A percentile compares a stretch with the other conserved stretches of the same genome.
These are phyloP conservation scores for Oegoconia quadripuncta DNA, from an alignment of 2,888 invertebrate species.

Conservation along the genomic window DNA sequence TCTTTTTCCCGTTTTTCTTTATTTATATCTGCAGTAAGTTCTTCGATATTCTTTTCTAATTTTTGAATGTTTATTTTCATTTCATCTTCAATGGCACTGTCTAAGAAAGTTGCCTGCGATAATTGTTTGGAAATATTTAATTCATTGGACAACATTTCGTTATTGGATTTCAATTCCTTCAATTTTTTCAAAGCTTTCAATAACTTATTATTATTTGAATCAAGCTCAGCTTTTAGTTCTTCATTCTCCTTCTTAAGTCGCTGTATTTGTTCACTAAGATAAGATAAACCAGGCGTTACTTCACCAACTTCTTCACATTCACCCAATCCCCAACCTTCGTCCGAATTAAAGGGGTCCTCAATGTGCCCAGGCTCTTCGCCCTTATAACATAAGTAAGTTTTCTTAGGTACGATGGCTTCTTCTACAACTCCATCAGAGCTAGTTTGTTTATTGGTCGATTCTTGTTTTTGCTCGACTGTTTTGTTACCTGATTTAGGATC, in stretches of 20 bases:
- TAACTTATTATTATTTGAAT: slow-evolving; percentile 83
- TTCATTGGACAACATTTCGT: slow-evolving; percentile 80
- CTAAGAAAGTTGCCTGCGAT: slow-evolving; percentile 81
- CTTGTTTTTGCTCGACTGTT: slow-evolving; percentile 36
- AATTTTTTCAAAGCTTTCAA: slow-evolving; percentile 90
- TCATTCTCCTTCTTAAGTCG: slow-evolving; percentile 79
- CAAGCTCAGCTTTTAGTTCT: slow-evolving; percentile 80
- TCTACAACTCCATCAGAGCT: slow-evolving; percentile 37
- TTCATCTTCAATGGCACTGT: slow-evolving; percentile 89
- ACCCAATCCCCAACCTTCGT: slow-evolving; percentile 69
- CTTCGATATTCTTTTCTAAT: slow-evolving; percentile 82
- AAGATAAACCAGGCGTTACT: slow-evolving; percentile 64
- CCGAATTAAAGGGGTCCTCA: slow-evolving; percentile 63
- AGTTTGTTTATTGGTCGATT: slow-evolving; percentile 23
- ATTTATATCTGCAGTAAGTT: slow-evolving; percentile 76
- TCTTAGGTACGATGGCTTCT: slow-evolving; percentile 69
- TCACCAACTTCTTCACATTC: slow-evolving; percentile 49
- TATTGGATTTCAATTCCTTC: slow-evolving; percentile 87
- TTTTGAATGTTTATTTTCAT: slow-evolving; percentile 82
- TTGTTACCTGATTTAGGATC: slow-evolving; percentile 32
- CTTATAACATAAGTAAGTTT: slow-evolving; percentile 74
- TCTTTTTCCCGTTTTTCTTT: slow-evolving; percentile 84
- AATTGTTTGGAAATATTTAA: slow-evolving; percentile 72
- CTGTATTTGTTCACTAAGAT: slow-evolving; percentile 79
- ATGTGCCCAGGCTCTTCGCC: slow-evolving; percentile 34